Conservation (phyloP, 2,113 vertebrate genomes). For the Aspidoscelis tigris region DNA sequence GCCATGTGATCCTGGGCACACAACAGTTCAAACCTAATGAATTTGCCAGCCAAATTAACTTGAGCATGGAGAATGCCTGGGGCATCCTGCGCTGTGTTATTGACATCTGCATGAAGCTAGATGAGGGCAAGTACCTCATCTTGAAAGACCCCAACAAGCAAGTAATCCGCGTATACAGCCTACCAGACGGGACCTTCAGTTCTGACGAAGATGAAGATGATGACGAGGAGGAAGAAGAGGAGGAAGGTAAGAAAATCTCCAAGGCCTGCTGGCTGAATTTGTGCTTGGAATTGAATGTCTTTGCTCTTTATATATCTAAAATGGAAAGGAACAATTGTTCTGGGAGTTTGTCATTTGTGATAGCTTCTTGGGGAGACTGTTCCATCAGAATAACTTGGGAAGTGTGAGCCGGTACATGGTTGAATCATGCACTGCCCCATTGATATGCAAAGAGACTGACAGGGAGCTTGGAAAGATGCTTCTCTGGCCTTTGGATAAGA, state of each 20-base stretch:
- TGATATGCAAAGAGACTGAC: too few relatives aligned
- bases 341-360: neutral
- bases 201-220: constrained; percentile 98
- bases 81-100: constrained; percentile 97
- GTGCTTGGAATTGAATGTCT: neutral
- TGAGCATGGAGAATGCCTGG: constrained; percentile 99
- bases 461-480: too few relatives aligned
- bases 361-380: too few relatives aligned
- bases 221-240: constrained; percentile 95
- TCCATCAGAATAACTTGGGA: too few relatives aligned
- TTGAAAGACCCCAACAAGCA: constrained; percentile 99
- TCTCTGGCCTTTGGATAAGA: neutral
- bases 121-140: constrained; percentile 99
- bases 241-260: constrained; percentile 75
- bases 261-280: neutral
- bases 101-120: constrained; percentile 98
- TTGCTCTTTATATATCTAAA: neutral
- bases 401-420: too few relatives aligned
- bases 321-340: neutral
- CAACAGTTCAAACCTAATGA: constrained; percentile 99
- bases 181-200: constrained; percentile 98
- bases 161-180: constrained; percentile 97
- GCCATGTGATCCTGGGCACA: constrained; percentile 94
- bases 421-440: too few relatives aligned
- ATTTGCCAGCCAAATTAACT: constrained; percentile 99